Conservation (phyloP, 2,113 vertebrate genomes). For the Perognathus longimembris region DNA sequence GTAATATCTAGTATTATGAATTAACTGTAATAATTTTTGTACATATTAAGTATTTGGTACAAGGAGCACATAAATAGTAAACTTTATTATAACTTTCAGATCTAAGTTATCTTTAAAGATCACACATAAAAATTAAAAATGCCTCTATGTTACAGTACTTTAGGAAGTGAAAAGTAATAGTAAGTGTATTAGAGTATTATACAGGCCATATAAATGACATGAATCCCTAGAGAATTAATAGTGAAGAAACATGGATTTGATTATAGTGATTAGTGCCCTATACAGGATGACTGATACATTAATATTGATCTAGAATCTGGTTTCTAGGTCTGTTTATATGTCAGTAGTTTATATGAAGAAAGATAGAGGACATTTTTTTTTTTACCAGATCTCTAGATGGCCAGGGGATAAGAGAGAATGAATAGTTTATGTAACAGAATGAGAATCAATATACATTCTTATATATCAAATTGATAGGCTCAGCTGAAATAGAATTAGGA, state of each 20-base stretch:
- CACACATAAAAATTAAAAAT: background rate
- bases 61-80: conserved; percentile 14
- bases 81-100: background rate
- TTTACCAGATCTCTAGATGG: background rate
- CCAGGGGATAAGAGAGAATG: background rate
- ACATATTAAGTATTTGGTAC: background rate
- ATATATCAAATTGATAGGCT: background rate
- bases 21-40: background rate
- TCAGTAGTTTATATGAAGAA: background rate
- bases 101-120: background rate
- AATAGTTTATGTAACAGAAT: background rate
- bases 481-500: background rate
- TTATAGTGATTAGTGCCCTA: background rate
- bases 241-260: background rate
- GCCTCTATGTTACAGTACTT: background rate
- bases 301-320: background rate
- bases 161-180: background rate
- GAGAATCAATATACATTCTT: background rate
- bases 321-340: background rate
- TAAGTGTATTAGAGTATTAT: background rate
- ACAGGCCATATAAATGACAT: background rate
- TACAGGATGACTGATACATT: background rate
- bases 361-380: no score
- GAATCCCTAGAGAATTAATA: conserved; percentile 8
- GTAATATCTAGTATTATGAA: background rate